These are phyloP conservation scores for Vidua chalybeata DNA, from an alignment of 2,113 vertebrate species.

Conservation along the genomic window DNA sequence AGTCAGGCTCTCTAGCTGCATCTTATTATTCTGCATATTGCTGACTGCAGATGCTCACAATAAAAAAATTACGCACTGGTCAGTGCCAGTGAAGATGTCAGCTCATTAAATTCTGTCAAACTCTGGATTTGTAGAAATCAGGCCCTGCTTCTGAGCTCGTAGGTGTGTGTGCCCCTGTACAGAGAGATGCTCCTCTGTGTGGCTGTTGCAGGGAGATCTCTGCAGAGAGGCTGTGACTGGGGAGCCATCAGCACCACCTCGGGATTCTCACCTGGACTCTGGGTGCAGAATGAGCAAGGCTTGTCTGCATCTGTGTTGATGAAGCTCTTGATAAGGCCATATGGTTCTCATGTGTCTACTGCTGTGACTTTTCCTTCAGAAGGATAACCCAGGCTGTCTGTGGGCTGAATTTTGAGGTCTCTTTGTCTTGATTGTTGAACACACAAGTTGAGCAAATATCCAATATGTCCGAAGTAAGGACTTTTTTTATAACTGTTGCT, in stretches of 20 bases:
- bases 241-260: not conserved
- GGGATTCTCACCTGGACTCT: not conserved
- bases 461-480: not conserved
- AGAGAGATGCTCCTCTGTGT: not conserved
- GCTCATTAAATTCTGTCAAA: not conserved
- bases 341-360: not conserved
- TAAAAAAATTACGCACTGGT: not conserved
- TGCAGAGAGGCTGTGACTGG: not conserved
- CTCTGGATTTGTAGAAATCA: not conserved
- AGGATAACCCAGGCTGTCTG: not conserved
- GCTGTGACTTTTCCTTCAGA: not conserved
- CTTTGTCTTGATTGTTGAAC: not conserved
- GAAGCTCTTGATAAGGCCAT: not conserved
- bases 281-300: not conserved
- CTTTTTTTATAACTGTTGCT: not conserved
- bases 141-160: not conserved
- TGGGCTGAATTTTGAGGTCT: not conserved
- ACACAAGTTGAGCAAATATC: not conserved
- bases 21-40: not conserved
- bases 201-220: not conserved
- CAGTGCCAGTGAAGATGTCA: not conserved
- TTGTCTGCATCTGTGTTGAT: not conserved
- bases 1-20: not conserved
- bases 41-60: not conserved
- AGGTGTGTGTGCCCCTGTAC: accelerated